These are phyloP conservation scores for Eurytoma adleriae DNA, from an alignment of 2,888 invertebrate genomes.

Conservation along the genomic window DNA sequence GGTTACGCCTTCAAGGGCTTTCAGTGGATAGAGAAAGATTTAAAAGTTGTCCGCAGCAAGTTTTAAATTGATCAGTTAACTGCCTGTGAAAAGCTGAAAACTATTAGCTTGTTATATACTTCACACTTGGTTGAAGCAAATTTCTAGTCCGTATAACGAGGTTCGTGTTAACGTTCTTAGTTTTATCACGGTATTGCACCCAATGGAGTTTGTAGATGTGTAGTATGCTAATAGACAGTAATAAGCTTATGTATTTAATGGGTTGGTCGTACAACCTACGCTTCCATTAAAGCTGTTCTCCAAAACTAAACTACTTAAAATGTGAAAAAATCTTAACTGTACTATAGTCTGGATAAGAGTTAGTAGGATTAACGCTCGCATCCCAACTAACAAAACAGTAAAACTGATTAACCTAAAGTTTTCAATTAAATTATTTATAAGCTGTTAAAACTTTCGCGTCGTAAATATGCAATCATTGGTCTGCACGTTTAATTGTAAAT, in stretches of 20 bases:
- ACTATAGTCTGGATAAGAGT: constrained; percentile 10
- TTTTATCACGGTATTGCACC: constrained; percentile 47
- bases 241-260: constrained; percentile 56
- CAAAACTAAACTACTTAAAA: constrained; percentile 38
- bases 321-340: constrained; percentile 11
- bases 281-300: constrained; percentile 37
- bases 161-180: constrained; percentile 55
- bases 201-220: constrained; percentile 53
- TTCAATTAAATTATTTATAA: too few relatives aligned
- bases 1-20: not conserved
- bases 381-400: not conserved
- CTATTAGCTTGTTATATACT: constrained; percentile 52
- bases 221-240: constrained; percentile 54
- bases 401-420: not conserved
- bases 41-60: constrained; percentile 27
- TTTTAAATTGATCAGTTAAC: constrained; percentile 31
- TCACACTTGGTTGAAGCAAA: constrained; percentile 36
- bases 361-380: not conserved
- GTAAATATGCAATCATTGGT: too few relatives aligned
- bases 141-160: constrained; percentile 48
- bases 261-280: constrained; percentile 34
- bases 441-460: too few relatives aligned
- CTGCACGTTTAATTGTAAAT: too few relatives aligned
- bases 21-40: constrained; percentile 4
- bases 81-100: constrained; percentile 44